Conservation (phyloP, 2,888 invertebrate species). For the Gnatocerus cornutus region DNA sequence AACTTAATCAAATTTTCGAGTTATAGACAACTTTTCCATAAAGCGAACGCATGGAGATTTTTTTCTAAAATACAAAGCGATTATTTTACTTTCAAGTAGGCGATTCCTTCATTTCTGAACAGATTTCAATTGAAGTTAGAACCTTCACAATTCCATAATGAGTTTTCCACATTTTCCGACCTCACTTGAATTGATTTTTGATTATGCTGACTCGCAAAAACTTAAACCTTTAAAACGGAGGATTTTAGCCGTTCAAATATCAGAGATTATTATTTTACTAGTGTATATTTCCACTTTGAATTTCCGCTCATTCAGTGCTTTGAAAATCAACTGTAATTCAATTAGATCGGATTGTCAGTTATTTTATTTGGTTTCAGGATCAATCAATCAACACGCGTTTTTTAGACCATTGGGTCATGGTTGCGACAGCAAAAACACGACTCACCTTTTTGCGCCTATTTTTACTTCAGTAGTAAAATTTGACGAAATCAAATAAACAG, state of each 20-base stretch:
- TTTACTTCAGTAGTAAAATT: constrained; percentile 1
- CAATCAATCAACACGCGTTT: neutral
- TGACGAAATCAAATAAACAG: constrained; percentile 10
- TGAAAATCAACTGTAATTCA: neutral
- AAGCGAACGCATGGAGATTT: neutral
- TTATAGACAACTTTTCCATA: neutral
- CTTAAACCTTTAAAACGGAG: constrained; percentile 7
- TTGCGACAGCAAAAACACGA: neutral
- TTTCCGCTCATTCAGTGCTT: neutral
- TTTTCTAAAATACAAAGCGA: neutral
- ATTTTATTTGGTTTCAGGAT: neutral
- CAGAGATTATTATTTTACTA: neutral
- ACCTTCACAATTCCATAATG: neutral
- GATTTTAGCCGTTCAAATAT: neutral
- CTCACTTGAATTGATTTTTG: constrained; percentile 13
- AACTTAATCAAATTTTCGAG: constrained; percentile 5
- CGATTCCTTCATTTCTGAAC: neutral
- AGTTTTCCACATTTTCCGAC: constrained; percentile 14
- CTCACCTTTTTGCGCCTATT: neutral
- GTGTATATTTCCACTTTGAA: neutral
- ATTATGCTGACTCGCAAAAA: constrained; percentile 17
- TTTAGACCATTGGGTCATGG: neutral
- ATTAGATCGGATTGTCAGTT: neutral
- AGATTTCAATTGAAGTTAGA: neutral
- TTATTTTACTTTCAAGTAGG: neutral